Conservation (phyloP, 2,113 vertebrate genomes). For the Xyrauchen texanus region DNA sequence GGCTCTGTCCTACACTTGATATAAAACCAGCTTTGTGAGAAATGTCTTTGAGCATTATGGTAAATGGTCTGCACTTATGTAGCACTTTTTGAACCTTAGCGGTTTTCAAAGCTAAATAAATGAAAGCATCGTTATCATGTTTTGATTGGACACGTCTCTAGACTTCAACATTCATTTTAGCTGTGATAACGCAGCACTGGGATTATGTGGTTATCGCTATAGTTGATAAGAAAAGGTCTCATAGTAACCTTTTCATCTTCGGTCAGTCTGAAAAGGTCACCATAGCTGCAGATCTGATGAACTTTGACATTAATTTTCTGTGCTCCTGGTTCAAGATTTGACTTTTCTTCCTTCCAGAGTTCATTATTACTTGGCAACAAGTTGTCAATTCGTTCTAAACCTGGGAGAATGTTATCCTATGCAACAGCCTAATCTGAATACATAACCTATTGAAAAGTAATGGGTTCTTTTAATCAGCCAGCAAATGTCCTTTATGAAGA, state of each 20-base stretch:
- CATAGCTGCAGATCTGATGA: neutral
- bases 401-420: no score
- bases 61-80: no score
- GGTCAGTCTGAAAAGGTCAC: constrained; percentile 27
- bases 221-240: constrained; percentile 39
- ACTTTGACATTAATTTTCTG: constrained; percentile 22
- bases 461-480: no score
- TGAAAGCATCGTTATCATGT: no score
- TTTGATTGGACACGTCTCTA: neutral
- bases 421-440: neutral
- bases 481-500: neutral
- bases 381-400: no score
- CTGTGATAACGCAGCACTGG: neutral
- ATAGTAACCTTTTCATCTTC: neutral
- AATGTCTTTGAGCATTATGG: no score
- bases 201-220: neutral
- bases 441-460: no score
- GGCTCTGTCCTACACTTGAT: no score
- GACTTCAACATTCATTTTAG: neutral
- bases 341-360: neutral
- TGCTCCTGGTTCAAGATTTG: neutral
- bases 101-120: no score
- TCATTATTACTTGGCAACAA: neutral
- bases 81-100: no score
- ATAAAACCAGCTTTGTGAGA: no score